phyloP scores from a whole-genome alignment of 2,113 vertebrate species.

The Ailurus styani region DNA sequence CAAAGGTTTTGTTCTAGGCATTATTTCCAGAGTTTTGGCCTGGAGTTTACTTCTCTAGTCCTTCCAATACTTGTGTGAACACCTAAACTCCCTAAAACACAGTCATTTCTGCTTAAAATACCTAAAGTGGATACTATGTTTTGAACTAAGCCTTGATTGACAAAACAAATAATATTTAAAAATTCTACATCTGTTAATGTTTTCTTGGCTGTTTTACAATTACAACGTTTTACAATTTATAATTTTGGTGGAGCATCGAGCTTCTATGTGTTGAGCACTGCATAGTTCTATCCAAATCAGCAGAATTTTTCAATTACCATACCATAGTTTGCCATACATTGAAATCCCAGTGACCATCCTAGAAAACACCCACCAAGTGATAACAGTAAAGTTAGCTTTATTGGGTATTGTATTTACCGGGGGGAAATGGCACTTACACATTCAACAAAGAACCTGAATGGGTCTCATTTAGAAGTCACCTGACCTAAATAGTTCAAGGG shows the following conservation, averaged over 20 bases:
- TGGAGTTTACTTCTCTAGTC: neutral
- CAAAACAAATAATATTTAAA: neutral
- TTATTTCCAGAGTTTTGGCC: neutral
- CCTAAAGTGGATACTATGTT: neutral
- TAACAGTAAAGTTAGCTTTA: neutral
- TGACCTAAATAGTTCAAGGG: neutral
- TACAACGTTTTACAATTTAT: too few relatives aligned
- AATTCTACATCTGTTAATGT: neutral
- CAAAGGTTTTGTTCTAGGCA: too few relatives aligned
- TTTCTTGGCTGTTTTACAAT: neutral
- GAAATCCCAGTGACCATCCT: neutral
- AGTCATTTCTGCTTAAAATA: neutral
- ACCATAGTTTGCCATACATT: neutral
- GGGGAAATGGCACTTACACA: neutral
- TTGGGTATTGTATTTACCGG: neutral
- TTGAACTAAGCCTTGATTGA: neutral
- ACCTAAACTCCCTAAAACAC: neutral
- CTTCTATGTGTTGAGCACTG: accelerated
- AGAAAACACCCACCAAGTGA: neutral
- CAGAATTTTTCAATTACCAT: neutral
- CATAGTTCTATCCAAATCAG: neutral
- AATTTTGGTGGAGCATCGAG: too few relatives aligned
- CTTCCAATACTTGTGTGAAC: neutral
- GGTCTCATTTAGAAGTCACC: neutral
- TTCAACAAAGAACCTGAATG: neutral